These are phyloP conservation scores for Aphidius colemani DNA, from an alignment of 2,888 invertebrate genomes.

Conservation along the genomic window DNA sequence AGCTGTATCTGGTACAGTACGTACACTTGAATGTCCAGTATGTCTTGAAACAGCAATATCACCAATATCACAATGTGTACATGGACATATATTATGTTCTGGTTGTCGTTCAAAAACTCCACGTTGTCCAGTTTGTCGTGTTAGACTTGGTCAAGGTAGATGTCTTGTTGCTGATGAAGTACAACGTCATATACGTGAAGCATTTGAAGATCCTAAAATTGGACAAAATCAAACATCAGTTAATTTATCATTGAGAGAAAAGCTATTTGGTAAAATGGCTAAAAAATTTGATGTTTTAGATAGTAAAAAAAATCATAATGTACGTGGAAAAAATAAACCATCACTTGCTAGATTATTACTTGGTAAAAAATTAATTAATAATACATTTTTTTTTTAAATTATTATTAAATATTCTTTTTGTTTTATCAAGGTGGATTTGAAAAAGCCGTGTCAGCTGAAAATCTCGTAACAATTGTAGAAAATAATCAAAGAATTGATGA, in stretches of 20 bases:
- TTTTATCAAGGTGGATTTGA: slow-evolving; percentile 39
- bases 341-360: slow-evolving; percentile 30
- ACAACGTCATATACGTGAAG: slow-evolving; percentile 49
- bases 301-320: slow-evolving; percentile 11
- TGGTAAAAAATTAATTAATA: too few relatives aligned
- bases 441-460: slow-evolving; percentile 53
- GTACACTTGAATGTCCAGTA: slow-evolving; percentile 66
- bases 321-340: slow-evolving; percentile 27
- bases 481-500: slow-evolving; percentile 19
- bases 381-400: neutral
- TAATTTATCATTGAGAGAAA: slow-evolving; percentile 35
- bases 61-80: slow-evolving; percentile 68
- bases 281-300: neutral
- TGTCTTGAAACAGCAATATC: slow-evolving; percentile 69
- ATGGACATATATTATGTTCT: slow-evolving; percentile 68
- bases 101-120: slow-evolving; percentile 65
- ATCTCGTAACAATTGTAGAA: slow-evolving; percentile 39
- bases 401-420: neutral
- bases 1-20: slow-evolving; percentile 50
- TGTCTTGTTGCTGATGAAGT: slow-evolving; percentile 55
- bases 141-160: slow-evolving; percentile 57
- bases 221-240: neutral
- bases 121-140: slow-evolving; percentile 68
- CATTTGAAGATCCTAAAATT: slow-evolving; percentile 38
- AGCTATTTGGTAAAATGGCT: slow-evolving; percentile 41